Conservation (phyloP, 2,113 vertebrate species). For the Callocephalon fimbriatum region DNA sequence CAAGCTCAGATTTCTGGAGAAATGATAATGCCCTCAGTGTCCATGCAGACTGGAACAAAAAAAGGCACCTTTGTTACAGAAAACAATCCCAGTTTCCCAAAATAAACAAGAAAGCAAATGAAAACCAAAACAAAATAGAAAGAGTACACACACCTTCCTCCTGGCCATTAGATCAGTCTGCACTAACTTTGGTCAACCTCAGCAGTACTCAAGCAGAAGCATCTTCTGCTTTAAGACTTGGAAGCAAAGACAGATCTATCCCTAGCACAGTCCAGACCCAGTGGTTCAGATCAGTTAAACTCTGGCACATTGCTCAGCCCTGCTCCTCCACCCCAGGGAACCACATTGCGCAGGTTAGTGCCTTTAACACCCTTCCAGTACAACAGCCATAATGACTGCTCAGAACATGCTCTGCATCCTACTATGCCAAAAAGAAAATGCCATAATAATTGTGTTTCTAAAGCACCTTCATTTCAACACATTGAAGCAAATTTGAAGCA, state of each 20-base stretch:
- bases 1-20: background rate
- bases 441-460: fast-evolving
- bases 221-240: fast-evolving
- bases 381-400: fast-evolving
- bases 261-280: background rate
- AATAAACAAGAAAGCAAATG: background rate
- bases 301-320: background rate
- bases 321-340: fast-evolving
- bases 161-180: background rate
- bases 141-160: background rate
- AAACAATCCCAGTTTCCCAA: background rate
- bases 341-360: background rate
- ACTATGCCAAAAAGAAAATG: fast-evolving
- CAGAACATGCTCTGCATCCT: background rate
- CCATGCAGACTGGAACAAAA: background rate
- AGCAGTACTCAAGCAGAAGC: background rate
- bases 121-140: background rate
- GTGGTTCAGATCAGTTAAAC: background rate
- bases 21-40: background rate
- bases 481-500: fast-evolving
- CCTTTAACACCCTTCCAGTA: background rate
- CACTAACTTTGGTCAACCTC: background rate
- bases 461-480: background rate
- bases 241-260: background rate
- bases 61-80: background rate